Base-by-base conservation (phyloP, 2,113 vertebrate species). In the Sylvietta virens region DNA sequence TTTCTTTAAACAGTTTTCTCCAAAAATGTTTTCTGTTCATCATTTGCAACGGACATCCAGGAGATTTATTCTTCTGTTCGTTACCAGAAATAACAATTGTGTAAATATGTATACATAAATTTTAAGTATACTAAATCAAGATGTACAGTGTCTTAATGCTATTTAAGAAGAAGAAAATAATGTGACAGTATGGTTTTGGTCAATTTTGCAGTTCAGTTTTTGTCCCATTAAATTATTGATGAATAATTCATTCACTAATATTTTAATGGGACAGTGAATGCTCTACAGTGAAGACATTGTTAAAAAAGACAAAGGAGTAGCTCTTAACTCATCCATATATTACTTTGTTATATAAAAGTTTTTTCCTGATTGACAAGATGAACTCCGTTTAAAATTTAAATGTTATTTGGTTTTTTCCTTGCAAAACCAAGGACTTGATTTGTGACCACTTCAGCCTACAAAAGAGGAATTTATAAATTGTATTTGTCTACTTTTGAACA, bases 381-480 rank as follows among this genome's bases (percentile, higher is more conserved):
- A 11, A 30, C n/a, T 74, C 23, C 42, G 11, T 78, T 62, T 80
- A 51, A 80, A 76, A 8, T 70, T 57, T 40, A 44, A 74, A 24
- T 47, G 3, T 33, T 72, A 50, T 1, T 45, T 9, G 10, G 0
- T 17, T 53, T 81, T 88, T 66, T 19, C 11, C 6, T n/a, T 82
- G 90, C 88, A 86, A 82, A 92, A 58, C 86, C 48, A 95, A 91
- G 82, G 21, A 65, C 70, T 79, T 98, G 96, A 97, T 98, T 98
- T 98, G 94, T 98, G 96, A 85, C 90, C 93, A 81, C 84, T 58
- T 86, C 54, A 92, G 84, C 80, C 58, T 94, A 73, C 91, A 96
- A 95, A 95, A 90, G 78, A 96, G 95, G 87, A 97, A 97, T 82
- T 93, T 94, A 72, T 97, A 37, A 28, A 24, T 35, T 81, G 2